Percentiles rank a stretch among this genome's conserved stretches.
Evolutionary conservation across 2,113 vertebrate species (phyloP).

Genomic region (cattle (Bos taurus)): DNA sequence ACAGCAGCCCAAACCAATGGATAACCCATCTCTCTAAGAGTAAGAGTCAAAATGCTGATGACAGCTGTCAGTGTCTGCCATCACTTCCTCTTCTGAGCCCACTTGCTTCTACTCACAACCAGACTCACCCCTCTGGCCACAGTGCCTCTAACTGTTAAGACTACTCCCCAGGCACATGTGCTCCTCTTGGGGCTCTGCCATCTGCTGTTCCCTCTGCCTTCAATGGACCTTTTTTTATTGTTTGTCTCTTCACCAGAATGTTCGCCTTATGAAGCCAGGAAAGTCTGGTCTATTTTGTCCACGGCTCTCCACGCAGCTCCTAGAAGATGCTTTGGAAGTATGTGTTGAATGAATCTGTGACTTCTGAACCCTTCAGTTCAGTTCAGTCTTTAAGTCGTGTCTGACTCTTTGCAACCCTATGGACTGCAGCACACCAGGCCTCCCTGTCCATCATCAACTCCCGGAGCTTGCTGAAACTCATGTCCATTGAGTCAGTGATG

Average conservation of each 20-base stretch:
- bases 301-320: neutral
- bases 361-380: neutral
- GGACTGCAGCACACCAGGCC: no score
- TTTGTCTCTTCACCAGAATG: neutral
- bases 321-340: neutral
- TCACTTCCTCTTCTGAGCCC: neutral
- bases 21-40: neutral
- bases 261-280: neutral
- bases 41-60: neutral
- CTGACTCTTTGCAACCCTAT: neutral
- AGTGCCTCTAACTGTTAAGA: neutral
- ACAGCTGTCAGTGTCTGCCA: neutral
- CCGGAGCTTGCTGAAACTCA: no score
- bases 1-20: neutral
- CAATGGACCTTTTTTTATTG: neutral
- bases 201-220: neutral
- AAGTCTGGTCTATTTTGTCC: neutral
- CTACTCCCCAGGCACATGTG: neutral
- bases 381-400: neutral
- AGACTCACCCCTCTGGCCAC: neutral
- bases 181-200: neutral
- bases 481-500: neutral
- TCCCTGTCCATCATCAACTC: no score
- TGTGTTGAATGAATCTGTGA: neutral
- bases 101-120: neutral